Evolutionary conservation across 2,888 invertebrate species (phyloP).

Genomic region (Schizotus pectinicornis): DNA sequence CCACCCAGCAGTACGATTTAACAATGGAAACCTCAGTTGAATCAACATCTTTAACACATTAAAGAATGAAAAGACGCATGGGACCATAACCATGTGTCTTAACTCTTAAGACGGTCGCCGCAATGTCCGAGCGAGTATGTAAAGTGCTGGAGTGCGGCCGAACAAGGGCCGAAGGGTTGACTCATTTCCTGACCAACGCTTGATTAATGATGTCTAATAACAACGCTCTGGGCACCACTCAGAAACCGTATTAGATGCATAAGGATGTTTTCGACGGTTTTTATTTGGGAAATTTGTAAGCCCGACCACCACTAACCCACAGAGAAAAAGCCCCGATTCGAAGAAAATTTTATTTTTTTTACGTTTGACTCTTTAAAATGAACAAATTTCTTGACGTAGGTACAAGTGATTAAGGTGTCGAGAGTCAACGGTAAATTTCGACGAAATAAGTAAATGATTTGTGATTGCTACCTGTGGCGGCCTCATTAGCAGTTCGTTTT

Average conservation of each 20-base stretch:
- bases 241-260: constrained; percentile 49
- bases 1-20: constrained; percentile 43
- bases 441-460: background rate
- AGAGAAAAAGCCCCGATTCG: no score
- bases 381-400: no score
- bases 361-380: no score
- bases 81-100: constrained; percentile 48
- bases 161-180: constrained; percentile 59
- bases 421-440: background rate
- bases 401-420: constrained; percentile 1
- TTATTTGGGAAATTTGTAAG: constrained; percentile 13
- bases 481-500: constrained; percentile 37
- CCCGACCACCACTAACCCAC: constrained; percentile 5
- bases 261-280: constrained; percentile 52
- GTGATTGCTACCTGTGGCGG: constrained; percentile 33
- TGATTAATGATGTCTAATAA: constrained; percentile 61
- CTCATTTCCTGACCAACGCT: constrained; percentile 60
- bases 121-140: constrained; percentile 51
- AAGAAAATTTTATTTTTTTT: no score
- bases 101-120: constrained; percentile 43
- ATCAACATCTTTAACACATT: constrained; percentile 47
- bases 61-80: constrained; percentile 46
- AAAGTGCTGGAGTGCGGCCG: constrained; percentile 50
- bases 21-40: constrained; percentile 34
- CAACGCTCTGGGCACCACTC: constrained; percentile 45